Evolutionary conservation across 2,888 invertebrate species (phyloP).

Genomic region (Ctenicera cuprea): DNA sequence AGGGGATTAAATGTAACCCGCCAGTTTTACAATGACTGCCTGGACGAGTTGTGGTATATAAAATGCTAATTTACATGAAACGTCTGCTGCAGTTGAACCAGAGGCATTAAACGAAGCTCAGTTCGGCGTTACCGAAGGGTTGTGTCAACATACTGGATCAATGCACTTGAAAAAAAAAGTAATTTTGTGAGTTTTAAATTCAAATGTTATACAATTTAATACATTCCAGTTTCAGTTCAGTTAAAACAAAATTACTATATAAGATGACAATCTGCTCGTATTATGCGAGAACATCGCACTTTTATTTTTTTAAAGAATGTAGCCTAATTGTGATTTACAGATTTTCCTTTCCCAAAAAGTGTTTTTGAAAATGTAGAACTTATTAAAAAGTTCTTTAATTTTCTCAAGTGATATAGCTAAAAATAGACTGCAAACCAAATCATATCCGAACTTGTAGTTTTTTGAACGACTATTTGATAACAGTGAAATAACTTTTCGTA

Average conservation of each 20-base stretch:
- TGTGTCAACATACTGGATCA: constrained; percentile 55
- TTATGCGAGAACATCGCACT: no score
- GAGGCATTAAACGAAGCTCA: constrained; percentile 48
- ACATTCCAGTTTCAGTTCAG: constrained; percentile 23
- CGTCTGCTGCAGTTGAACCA: constrained; percentile 61
- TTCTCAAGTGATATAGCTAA: no score
- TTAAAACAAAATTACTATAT: background rate
- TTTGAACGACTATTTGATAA: no score
- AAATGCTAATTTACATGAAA: constrained; percentile 65
- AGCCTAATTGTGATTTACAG: no score
- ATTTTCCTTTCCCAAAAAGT: no score
- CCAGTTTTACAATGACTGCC: constrained; percentile 61
- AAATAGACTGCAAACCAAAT: no score
- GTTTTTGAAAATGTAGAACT: no score
- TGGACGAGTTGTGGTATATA: constrained; percentile 64
- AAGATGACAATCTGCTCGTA: no score
- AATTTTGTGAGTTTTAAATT: constrained; percentile 35
- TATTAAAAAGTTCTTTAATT: no score
- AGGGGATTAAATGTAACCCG: constrained; percentile 65
- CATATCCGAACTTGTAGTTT: no score
- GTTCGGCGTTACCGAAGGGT: constrained; percentile 51
- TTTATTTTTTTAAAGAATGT: no score
- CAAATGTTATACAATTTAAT: constrained; percentile 37
- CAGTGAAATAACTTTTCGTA: no score
- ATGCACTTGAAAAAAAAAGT: constrained; percentile 42